Base-by-base conservation (phyloP, 2,888 invertebrate genomes). In the Tiliacea citrago region DNA sequence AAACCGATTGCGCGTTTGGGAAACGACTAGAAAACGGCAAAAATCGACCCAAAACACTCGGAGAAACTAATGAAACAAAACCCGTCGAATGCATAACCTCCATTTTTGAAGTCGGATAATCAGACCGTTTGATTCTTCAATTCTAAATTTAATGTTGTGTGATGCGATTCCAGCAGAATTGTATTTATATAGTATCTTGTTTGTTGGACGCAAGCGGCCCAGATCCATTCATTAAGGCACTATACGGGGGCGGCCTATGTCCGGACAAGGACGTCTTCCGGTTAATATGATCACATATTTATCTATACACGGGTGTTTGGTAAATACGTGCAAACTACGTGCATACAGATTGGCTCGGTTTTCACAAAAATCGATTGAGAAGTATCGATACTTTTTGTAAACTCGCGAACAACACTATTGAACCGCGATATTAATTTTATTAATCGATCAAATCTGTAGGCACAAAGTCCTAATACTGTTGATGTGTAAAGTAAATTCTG, bases 201-300 rank as follows among this genome's bases (percentile, higher is more conserved):
- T 81, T 81, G 68, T 81, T 79, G 80, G 61, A 81, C 61, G 83
- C 77, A 82, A 82, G 85, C 85, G 53, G 85, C 68, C 77, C 78
- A 42, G 85, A 76, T 68, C 72, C 77, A 53, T 62, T 62, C 77
- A 21, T 82, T 51, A 84, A 71, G 71, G 71, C 51, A 66, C 47
- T 69, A 53, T 82, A 76, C 55, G 82, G 77, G 51, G 68, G 68
- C 77, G 85, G 42, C 12, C n/a, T 51, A 68, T 45, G 75, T 66
- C 77, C 53, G 24, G 68, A 81, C 53, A 58, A 21, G 63, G 70
- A 72, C 70, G 35, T 66, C 53, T 82, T 68, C 77, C 63, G 85
- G 85, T 70, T 81, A 81, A 83, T 81, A 81, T 81, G n/a, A 73
- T 77, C 77, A 67, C 60, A 61, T 81, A 69, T 63, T 29, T 83